Evolutionary conservation across 2,888 invertebrate genomes (phyloP).

Genomic region (Pandemis corylana): DNA sequence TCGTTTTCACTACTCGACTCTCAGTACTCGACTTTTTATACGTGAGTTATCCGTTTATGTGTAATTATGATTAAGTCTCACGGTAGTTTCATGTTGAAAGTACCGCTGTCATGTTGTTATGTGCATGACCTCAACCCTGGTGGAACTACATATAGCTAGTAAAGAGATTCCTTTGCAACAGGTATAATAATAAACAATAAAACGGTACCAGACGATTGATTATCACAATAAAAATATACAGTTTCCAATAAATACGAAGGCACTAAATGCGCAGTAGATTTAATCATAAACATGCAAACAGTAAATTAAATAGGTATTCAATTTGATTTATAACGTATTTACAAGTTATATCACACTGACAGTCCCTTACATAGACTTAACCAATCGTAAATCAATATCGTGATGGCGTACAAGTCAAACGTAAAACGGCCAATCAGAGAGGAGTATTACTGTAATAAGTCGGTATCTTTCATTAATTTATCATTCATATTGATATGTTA

Average conservation of each 20-base stretch:
- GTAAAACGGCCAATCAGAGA: constrained; percentile 55
- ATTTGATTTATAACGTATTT: constrained; percentile 30
- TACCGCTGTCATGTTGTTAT: too few species aligned
- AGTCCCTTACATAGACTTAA: constrained; percentile 48
- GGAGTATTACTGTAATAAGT: constrained; percentile 37
- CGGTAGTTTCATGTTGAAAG: too few species aligned
- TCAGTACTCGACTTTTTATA: too few species aligned
- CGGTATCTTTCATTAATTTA: constrained; percentile 18
- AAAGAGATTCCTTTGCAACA: too few species aligned
- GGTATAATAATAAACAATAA: too few species aligned
- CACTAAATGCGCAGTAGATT: constrained; percentile 9
- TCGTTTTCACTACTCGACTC: too few species aligned
- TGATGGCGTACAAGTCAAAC: constrained; percentile 48
- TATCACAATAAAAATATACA: not conserved
- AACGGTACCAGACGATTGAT: not conserved
- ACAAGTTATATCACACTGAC: constrained; percentile 18
- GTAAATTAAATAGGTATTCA: constrained; percentile 4
- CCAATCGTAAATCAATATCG: constrained; percentile 64
- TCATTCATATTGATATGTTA: constrained; percentile 35
- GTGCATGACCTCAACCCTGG: too few species aligned
- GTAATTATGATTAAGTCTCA: too few species aligned
- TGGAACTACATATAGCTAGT: too few species aligned
- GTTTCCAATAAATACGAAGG: not conserved
- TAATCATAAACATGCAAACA: constrained; percentile 6
- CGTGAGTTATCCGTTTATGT: too few species aligned